Base-by-base conservation (phyloP, 2,113 vertebrate genomes). In the Merops nubicus region DNA sequence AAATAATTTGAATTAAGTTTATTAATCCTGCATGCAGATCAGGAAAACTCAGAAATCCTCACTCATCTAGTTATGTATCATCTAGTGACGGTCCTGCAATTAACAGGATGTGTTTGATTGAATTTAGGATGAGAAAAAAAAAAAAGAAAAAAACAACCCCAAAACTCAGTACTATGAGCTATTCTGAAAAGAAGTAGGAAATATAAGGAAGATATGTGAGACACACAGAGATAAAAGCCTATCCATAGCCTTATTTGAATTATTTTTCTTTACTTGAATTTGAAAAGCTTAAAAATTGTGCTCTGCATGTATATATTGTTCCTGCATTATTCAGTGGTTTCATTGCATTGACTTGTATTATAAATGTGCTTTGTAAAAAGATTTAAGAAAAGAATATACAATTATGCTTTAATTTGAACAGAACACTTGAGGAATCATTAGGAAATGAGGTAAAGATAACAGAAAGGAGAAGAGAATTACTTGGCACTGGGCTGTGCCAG, bases 321-420 rank as follows among this genome's bases (percentile, higher is more conserved):
- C 25, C 33, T 83, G 7, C 33, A 72, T 81, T 64, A 56, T 69
- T 88, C 51, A 91, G n/a, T 85, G 29, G 33, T 74, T 95, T 96
- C n/a, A 53, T 59, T 92, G 40, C 40, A 81, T 77, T 78, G n/a
- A 64, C 73, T 96, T 88, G 38, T 78, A 54, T 33, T 40, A 56
- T 51, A 87, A 85, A 92, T 3, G 18, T 83, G 9, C 47, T 91
- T 93, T 91, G 17, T 56, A 56, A 86, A 91, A 89, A 85, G 33
- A 78, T 65, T 90, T 75, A 63, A 89, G 45, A 70, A 64, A 92
- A 56, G 7, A 94, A 89, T 72, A 64, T n/a, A 23, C 4, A 78
- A 31, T 79, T 73, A 93, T 51, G n/a, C 29, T 86, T 91, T 93
- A 95, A 91, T 96, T 91, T 91, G 67, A 92, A 60, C 17, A 83